A percentile compares a stretch with the other conserved stretches of the same genome.
These are phyloP conservation scores for Brachycybe producta DNA, from an alignment of 2,888 invertebrate genomes.

Conservation along the genomic window DNA sequence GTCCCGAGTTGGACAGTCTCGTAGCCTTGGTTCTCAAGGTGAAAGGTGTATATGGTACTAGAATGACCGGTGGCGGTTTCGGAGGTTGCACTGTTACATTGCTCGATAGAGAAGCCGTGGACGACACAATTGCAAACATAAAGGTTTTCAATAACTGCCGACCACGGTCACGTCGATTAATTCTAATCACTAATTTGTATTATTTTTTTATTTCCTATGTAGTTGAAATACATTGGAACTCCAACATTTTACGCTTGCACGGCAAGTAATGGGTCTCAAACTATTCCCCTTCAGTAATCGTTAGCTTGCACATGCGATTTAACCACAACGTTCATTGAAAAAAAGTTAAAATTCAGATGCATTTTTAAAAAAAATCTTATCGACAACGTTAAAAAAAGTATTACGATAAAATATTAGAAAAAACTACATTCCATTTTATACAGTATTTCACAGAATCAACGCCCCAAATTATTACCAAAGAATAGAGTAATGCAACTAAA, in stretches of 20 bases:
- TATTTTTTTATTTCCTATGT: slow-evolving; percentile 21
- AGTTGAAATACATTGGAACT: slow-evolving; percentile 42
- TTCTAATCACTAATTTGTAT: neutral
- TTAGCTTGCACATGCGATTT: too few species aligned
- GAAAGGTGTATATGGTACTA: slow-evolving; percentile 71
- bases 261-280: slow-evolving; percentile 52
- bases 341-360: too few species aligned
- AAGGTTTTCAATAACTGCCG: slow-evolving; percentile 30
- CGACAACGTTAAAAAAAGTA: too few species aligned
- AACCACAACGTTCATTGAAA: too few species aligned
- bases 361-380: too few species aligned
- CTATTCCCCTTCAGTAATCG: neutral
- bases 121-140: slow-evolving; percentile 50
- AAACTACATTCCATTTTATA: too few species aligned
- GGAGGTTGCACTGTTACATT: slow-evolving; percentile 84
- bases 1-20: slow-evolving; percentile 68
- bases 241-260: slow-evolving; percentile 64
- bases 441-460: too few species aligned
- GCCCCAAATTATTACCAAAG: too few species aligned
- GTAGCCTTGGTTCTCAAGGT: slow-evolving; percentile 60
- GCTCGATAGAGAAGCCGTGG: slow-evolving; percentile 49
- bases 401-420: too few species aligned
- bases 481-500: too few species aligned
- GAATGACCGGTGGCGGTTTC: slow-evolving; percentile 75
- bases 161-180: too few species aligned